Conservation (phyloP, 2,797 vertebrate species). For the Neostethus bicornis region DNA sequence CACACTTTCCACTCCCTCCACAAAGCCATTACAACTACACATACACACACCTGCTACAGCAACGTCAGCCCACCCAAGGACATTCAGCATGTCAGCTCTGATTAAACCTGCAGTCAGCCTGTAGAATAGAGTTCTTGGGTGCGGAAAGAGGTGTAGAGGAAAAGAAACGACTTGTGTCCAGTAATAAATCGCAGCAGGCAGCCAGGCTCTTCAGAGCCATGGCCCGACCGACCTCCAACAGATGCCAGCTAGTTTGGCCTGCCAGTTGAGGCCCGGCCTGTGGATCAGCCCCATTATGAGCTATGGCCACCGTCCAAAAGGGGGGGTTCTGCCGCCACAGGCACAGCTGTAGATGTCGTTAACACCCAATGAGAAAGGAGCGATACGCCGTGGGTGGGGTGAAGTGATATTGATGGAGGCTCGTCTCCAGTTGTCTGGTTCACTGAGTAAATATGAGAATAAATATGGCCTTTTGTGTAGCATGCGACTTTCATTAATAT, state of each 20-base stretch:
- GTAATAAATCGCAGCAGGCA: slow-evolving; percentile 77
- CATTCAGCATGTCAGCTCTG: slow-evolving; percentile 66
- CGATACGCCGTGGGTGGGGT: slow-evolving; percentile 40
- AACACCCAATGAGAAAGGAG: slow-evolving; percentile 70
- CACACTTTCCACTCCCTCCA: slow-evolving; percentile 24
- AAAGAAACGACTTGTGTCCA: slow-evolving; percentile 63
- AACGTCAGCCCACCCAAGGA: slow-evolving; percentile 65
- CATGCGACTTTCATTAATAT: slow-evolving; percentile 72
- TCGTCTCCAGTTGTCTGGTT: slow-evolving; percentile 62
- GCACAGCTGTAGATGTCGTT: slow-evolving; percentile 76
- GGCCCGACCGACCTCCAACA: slow-evolving; percentile 67
- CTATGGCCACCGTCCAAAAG: slow-evolving; percentile 59
- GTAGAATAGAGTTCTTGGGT: slow-evolving; percentile 62
- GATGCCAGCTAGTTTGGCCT: slow-evolving; percentile 68
- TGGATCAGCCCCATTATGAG: slow-evolving; percentile 69
- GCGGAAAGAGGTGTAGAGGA: slow-evolving; percentile 21
- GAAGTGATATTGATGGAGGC: slow-evolving; percentile 82
- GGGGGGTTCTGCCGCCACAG: slow-evolving; percentile 51
- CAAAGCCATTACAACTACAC: slow-evolving; percentile 36
- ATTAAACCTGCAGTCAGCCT: slow-evolving; percentile 69
- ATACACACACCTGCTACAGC: slow-evolving; percentile 43
- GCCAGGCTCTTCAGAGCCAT: slow-evolving; percentile 56
- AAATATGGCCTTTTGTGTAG: slow-evolving; percentile 77
- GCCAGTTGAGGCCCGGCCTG: slow-evolving; percentile 55
- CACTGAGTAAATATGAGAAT: slow-evolving; percentile 76